Evolutionary conservation across 2,888 invertebrate genomes (phyloP), one percentile per base, ranked within the genome.

Genomic region (Hypena proboscidalis): DNA sequence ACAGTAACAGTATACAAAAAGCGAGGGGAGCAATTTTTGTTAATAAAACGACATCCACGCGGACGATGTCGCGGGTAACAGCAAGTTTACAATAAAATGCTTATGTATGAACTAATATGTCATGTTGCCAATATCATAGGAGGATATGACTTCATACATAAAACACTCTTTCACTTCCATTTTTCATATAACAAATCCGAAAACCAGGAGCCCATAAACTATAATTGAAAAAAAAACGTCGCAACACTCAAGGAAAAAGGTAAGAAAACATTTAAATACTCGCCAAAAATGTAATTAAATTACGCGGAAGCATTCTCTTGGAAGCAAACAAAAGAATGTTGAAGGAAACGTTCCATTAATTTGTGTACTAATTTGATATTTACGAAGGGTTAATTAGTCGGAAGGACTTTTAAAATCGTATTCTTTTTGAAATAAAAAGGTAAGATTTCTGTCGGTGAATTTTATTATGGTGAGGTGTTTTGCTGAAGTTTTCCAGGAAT

Each of bases 361-460:
- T n/a, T 66, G 42, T 53, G 40, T 56, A 37, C 58, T 72, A 68
- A 72, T 70, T 69, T 59, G 44, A 58, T 68, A 69, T 67, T 68
- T 62, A 67, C 55, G 51, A 58, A 55, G 57, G 54, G 52, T 63
- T 70, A 66, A 74, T 72, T 73, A 67, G 46, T 52, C 37, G 37
- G 41, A 48, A 59, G 39, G 45, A 52, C 53, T 60, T 62, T 34
- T 33, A 46, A 41, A 55, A 49, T 51, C 36, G 22, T 35, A 41
- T 23, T 40, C 35, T 54, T 49, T 41, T 29, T 15, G 8, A n/a
- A 45, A 33, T 42, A 39, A 58, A 58, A 58, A 51, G 31, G 32
- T 25, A 43, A 22, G 15, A 17, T 26, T 11, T 14, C 11, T 7
- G 15, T 14, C 31, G 6, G 9, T 19, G 19, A 3, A 19, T 38